phyloP scores from a whole-genome alignment of 2,888 invertebrate genomes.

The Salticus scenicus region DNA sequence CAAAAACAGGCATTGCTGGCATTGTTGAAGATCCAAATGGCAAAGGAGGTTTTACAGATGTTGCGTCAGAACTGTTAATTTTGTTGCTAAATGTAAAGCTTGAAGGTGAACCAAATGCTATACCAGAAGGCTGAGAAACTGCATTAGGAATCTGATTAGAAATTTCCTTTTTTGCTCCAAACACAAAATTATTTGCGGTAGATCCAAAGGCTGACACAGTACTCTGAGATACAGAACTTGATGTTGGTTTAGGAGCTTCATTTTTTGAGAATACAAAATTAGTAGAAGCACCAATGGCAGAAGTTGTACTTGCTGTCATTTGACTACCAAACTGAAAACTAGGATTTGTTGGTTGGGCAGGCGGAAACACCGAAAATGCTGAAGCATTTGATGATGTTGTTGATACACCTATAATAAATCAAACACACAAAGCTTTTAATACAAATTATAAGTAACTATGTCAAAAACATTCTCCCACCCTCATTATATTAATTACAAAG shows the following conservation, averaged over 20 bases:
- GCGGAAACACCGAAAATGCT: constrained; percentile 35
- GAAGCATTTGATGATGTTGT: not conserved
- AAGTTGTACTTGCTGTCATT: constrained; percentile 12
- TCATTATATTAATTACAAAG: too few relatives aligned
- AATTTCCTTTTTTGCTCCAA: constrained; percentile 34
- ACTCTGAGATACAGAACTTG: not conserved
- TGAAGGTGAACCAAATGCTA: not conserved
- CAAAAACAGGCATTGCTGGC: not conserved
- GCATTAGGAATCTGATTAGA: constrained; percentile 21
- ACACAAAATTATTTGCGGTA: constrained; percentile 28
- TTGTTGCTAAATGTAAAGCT: not conserved
- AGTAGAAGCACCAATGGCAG: not conserved
- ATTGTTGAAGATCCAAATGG: constrained; percentile 13
- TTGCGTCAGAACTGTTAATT: not conserved
- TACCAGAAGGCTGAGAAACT: not conserved
- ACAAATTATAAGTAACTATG: too few relatives aligned
- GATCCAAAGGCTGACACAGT: constrained; percentile 17
- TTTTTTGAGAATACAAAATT: not conserved
- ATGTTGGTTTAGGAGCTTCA: not conserved
- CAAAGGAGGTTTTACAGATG: not conserved
- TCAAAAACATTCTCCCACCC: too few relatives aligned
- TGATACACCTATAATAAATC: not conserved
- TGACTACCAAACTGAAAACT: constrained; percentile 52
- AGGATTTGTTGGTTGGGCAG: not conserved
- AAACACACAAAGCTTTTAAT: too few relatives aligned